These are phyloP conservation scores for Empidonax alnorum DNA, from an alignment of 2,113 vertebrate genomes.

Conservation along the genomic window DNA sequence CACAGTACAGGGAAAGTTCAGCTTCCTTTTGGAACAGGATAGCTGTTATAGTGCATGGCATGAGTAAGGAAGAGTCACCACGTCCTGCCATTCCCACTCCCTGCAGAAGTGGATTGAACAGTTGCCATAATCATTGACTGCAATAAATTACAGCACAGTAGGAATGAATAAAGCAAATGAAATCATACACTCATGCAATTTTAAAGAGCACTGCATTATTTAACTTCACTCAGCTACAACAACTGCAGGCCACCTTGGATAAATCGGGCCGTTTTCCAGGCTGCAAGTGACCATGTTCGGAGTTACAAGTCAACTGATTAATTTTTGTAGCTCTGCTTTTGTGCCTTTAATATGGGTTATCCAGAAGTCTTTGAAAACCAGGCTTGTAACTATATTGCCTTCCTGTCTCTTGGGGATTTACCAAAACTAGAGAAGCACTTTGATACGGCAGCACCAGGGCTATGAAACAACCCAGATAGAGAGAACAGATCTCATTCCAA, in stretches of 20 bases:
- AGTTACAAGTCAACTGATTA: not conserved
- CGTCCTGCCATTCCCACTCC: not conserved
- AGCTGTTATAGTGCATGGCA: not conserved
- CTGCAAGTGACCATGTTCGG: not conserved
- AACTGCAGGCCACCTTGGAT: not conserved
- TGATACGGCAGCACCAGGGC: not conserved
- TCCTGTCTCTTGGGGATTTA: not conserved
- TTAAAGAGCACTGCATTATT: constrained; percentile 49
- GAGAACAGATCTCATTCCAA: not conserved
- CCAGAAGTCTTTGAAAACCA: constrained; percentile 10
- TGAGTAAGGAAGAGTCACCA: not conserved
- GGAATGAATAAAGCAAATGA: constrained; percentile 12
- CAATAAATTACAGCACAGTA: not conserved
- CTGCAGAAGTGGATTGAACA: not conserved
- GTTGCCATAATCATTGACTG: not conserved
- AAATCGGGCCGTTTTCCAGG: constrained; percentile 9
- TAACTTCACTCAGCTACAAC: constrained; percentile 9
- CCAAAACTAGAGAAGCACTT: not conserved
- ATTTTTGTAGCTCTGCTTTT: not conserved
- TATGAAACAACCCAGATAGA: not conserved
- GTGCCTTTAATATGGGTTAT: not conserved
- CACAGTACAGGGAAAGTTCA: not conserved
- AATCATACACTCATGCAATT: constrained; percentile 26
- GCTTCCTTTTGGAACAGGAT: not conserved
- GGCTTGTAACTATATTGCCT: not conserved